Evolutionary conservation across 37 sponge, comb jelly and placozoan genomes (phyloP).

Genomic region (Axinella damicornis): DNA sequence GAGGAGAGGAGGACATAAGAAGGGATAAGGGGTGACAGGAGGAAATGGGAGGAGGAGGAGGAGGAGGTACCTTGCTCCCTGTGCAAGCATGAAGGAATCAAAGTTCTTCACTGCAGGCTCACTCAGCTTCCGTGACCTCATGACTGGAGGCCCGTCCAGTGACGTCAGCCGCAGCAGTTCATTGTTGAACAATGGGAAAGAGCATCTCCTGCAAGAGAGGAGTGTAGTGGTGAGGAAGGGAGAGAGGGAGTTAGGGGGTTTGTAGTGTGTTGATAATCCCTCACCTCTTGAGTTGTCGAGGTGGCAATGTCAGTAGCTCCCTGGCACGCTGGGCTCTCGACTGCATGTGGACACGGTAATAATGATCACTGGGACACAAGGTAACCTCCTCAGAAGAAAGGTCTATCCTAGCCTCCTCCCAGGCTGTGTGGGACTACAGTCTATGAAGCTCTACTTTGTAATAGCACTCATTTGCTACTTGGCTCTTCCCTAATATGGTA

Average conservation of each 20-base stretch:
- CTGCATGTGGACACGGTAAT: background rate
- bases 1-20: background rate
- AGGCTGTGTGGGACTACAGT: no score
- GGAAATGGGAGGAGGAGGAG: background rate
- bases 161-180: background rate
- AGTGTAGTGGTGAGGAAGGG: no score
- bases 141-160: background rate
- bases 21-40: no score
- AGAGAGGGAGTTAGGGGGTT: no score
- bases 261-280: background rate
- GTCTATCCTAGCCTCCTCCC: no score
- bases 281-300: slow-evolving; percentile 12
- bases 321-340: slow-evolving; percentile 35
- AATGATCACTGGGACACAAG: no score
- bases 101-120: slow-evolving; percentile 47
- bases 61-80: slow-evolving; percentile 40
- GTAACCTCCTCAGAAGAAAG: no score
- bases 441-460: no score
- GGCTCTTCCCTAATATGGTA: no score
- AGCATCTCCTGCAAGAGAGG: background rate
- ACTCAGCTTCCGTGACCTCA: slow-evolving; percentile 75
- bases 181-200: slow-evolving; percentile 14
- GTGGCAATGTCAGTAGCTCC: slow-evolving; percentile 21
- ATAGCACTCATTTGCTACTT: no score
- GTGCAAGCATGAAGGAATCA: slow-evolving; percentile 36